Percentiles rank a stretch among this genome's conserved stretches.
Conservation (phyloP, 2,888 invertebrate species). For the Cenopis cana region DNA sequence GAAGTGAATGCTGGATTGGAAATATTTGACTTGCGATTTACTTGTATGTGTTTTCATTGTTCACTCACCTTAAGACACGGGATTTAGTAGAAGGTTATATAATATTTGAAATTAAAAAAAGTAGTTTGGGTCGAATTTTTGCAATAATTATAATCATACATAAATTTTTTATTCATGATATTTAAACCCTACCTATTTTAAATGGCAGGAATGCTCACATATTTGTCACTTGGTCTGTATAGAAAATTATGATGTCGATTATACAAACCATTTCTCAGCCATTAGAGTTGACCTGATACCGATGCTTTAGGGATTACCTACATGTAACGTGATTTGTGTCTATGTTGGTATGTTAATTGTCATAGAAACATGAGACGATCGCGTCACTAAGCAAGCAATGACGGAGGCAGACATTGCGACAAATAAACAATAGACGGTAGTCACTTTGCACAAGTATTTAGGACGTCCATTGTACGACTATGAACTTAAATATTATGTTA, state of each 20-base stretch:
- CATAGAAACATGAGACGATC: not conserved
- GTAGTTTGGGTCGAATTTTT: no score
- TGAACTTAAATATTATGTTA: not conserved
- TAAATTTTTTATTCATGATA: no score
- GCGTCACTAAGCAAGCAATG: constrained; percentile 20
- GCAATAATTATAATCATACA: no score
- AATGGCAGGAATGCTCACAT: no score
- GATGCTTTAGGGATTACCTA: not conserved
- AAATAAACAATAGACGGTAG: constrained; percentile 8
- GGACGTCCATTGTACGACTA: not conserved
- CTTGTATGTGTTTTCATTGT: not conserved
- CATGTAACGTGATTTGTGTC: not conserved
- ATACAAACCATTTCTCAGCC: not conserved
- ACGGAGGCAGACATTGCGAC: constrained; percentile 10
- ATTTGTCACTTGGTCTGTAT: no score
- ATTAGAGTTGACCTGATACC: not conserved
- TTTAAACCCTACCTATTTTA: no score
- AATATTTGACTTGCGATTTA: not conserved
- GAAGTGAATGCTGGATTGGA: no score
- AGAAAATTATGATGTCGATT: no score
- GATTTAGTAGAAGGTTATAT: no score
- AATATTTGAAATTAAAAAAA: no score
- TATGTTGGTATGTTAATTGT: not conserved
- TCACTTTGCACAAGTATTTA: not conserved
- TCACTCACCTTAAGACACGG: not conserved